Evolutionary conservation across 2,888 invertebrate species (phyloP).

Genomic region (Mesorhabditis sp.): DNA sequence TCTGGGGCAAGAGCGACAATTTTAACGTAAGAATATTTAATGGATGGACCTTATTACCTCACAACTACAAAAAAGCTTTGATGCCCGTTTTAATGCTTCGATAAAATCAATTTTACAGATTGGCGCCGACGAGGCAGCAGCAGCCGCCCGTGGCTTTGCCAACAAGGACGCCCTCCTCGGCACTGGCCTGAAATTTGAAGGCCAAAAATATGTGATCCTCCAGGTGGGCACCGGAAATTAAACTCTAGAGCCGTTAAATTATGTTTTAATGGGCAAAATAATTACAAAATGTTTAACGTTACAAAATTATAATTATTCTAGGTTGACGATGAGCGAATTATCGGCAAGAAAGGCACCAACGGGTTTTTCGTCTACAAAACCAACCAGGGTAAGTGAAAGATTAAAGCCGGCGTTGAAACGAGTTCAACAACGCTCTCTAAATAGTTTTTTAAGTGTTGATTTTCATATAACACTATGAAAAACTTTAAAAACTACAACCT

Average conservation of each 20-base stretch:
- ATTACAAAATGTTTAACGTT: not conserved
- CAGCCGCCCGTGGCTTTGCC: conserved; percentile 46
- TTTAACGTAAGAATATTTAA: conserved; percentile 41
- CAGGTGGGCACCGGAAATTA: conserved; percentile 12
- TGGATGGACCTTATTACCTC: not conserved
- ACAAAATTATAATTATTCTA: conserved; percentile 31
- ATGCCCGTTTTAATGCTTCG: not conserved
- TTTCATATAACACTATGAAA: no score
- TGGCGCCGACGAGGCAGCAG: conserved; percentile 37
- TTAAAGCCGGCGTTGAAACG: no score
- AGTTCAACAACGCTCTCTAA: no score
- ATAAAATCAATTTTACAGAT: conserved; percentile 25
- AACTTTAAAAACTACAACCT: no score
- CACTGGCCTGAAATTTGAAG: conserved; percentile 53
- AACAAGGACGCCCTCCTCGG: conserved; percentile 42
- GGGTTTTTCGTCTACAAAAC: conserved; percentile 58
- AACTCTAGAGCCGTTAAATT: no score
- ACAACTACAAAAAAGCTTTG: not conserved
- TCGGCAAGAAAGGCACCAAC: conserved; percentile 55
- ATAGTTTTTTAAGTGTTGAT: no score
- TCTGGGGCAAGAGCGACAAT: conserved; percentile 57
- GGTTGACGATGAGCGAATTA: conserved; percentile 55
- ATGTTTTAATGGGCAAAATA: no score
- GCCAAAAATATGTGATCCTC: conserved; percentile 52
- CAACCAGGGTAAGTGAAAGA: conserved; percentile 35